Conservation (phyloP, 2,888 invertebrate species). For the Drosophila mettleri region DNA sequence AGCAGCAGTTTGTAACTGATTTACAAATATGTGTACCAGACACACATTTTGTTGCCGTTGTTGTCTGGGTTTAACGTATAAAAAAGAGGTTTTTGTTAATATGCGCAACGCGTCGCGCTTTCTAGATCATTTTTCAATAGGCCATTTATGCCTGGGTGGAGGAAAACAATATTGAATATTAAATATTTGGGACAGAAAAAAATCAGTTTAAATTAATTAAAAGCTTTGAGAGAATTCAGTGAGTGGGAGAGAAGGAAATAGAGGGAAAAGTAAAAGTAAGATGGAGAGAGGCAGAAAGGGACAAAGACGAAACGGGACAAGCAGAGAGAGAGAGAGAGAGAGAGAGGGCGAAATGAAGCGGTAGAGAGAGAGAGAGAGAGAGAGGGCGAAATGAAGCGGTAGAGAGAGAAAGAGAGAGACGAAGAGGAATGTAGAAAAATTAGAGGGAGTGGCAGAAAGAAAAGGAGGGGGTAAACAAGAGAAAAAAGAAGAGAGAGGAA, state of each 20-base stretch:
- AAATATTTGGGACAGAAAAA: slow-evolving; percentile 1
- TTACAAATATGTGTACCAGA: slow-evolving; percentile 35
- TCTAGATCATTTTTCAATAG: slow-evolving; percentile 50
- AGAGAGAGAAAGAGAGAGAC: not conserved
- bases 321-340: not conserved
- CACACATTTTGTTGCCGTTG: slow-evolving; percentile 4
- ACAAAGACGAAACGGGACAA: not conserved
- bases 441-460: no score
- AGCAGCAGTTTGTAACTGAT: slow-evolving; percentile 33
- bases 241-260: not conserved
- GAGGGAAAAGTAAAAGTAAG: not conserved
- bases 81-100: slow-evolving; percentile 55
- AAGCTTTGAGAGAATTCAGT: not conserved
- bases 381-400: not conserved
- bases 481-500: not conserved
- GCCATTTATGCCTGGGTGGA: slow-evolving; percentile 31
- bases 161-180: slow-evolving; percentile 36
- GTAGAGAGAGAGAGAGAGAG: not conserved
- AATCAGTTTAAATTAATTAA: slow-evolving; percentile 39
- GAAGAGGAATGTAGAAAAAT: not conserved
- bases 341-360: not conserved
- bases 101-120: slow-evolving; percentile 49
- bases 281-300: not conserved
- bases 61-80: slow-evolving; percentile 11
- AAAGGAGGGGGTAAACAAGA: no score